phyloP scores from a whole-genome alignment of 1,140 invertebrate species.

The Akabosia matsudoensis region DNA sequence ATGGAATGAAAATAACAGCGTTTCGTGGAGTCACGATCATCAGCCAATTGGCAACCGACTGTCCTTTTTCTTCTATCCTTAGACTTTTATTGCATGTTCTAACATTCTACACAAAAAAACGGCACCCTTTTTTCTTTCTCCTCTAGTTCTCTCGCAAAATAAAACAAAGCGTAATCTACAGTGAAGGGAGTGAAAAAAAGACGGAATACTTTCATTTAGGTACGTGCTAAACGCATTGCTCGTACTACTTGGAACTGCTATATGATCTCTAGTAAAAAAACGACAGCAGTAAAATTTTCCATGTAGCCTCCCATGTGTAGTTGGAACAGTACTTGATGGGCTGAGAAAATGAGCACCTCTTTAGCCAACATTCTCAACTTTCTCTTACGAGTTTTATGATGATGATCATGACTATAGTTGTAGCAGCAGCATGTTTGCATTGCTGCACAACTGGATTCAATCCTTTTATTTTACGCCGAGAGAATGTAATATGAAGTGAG shows the following conservation, averaged over 20 bases:
- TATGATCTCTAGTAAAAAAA: too few relatives aligned
- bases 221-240: too few relatives aligned
- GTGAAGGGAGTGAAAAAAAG: too few relatives aligned
- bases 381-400: neutral
- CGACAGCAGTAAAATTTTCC: too few relatives aligned
- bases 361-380: neutral
- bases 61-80: neutral
- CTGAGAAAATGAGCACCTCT: neutral
- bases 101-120: neutral
- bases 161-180: too few relatives aligned
- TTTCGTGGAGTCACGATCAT: neutral
- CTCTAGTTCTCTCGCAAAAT: neutral
- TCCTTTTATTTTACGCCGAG: neutral
- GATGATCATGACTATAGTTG: neutral
- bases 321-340: neutral
- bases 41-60: constrained; percentile 9
- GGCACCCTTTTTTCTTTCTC: neutral
- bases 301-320: too few relatives aligned
- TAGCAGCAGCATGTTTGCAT: neutral
- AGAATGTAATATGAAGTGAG: neutral
- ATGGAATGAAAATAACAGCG: constrained; percentile 2
- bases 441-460: neutral
- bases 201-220: too few relatives aligned
- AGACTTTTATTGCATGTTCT: neutral
- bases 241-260: too few relatives aligned